Conservation (phyloP, 2,888 invertebrate genomes). For the Meiosimyza decipiens region DNA sequence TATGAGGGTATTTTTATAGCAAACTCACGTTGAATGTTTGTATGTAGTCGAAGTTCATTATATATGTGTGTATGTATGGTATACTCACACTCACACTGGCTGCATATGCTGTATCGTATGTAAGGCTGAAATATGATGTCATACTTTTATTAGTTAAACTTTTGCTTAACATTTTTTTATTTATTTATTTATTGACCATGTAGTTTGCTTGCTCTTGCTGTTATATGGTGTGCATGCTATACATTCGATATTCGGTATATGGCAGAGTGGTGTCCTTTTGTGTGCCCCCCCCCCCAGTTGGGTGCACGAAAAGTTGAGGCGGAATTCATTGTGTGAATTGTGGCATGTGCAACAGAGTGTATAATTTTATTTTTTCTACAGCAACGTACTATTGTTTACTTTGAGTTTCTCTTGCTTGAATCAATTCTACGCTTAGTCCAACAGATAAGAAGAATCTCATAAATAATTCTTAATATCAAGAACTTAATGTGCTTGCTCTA, state of each 20-base stretch:
- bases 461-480: no score
- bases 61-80: neutral
- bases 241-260: neutral
- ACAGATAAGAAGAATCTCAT: no score
- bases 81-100: conserved; percentile 32
- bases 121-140: conserved; percentile 57
- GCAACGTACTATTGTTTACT: conserved; percentile 9
- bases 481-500: no score
- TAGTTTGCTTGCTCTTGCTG: neutral
- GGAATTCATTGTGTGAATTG: conserved; percentile 49
- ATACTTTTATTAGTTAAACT: conserved; percentile 49
- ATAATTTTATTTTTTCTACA: conserved; percentile 46
- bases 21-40: conserved; percentile 45
- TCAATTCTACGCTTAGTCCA: neutral
- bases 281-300: no score
- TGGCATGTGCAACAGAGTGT: conserved; percentile 51
- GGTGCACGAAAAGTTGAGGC: neutral
- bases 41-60: neutral
- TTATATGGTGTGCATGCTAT: neutral
- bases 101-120: conserved; percentile 1
- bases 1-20: conserved; percentile 60
- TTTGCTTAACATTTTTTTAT: conserved; percentile 1
- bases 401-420: conserved; percentile 6
- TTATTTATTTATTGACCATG: conserved; percentile 17
- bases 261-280: neutral